A percentile compares a stretch with the other conserved stretches of the same genome.
phyloP scores from a whole-genome alignment of 2,888 invertebrate genomes.

The Cryptocheilus praepositus region DNA sequence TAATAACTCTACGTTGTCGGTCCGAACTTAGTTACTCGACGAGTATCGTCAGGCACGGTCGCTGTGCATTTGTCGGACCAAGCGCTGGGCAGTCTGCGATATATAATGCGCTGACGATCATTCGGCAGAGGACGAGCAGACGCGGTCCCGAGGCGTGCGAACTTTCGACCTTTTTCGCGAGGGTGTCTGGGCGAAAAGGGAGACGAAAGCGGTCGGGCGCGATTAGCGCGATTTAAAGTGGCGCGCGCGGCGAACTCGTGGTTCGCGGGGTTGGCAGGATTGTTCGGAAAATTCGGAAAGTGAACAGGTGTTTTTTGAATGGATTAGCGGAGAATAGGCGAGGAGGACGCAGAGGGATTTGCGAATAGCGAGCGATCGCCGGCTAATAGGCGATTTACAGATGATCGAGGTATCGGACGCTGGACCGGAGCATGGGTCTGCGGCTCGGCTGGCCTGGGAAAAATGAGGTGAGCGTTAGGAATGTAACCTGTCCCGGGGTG shows the following conservation, averaged over 20 bases:
- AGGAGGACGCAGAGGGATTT: constrained; percentile 53
- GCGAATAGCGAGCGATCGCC: constrained; percentile 46
- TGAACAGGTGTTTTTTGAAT: constrained; percentile 88
- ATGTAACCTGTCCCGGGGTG: constrained; percentile 38
- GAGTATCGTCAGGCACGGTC: constrained; percentile 44
- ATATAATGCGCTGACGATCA: too few species aligned
- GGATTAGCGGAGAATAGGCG: constrained; percentile 79
- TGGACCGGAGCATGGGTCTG: constrained; percentile 34
- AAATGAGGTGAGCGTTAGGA: constrained; percentile 49
- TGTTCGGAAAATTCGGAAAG: constrained; percentile 82
- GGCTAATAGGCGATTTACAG: constrained; percentile 34
- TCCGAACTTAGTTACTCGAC: constrained; percentile 57
- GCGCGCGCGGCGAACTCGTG: constrained; percentile 38
- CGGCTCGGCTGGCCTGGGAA: not conserved
- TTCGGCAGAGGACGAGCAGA: too few species aligned
- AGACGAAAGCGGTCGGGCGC: not conserved
- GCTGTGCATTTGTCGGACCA: not conserved
- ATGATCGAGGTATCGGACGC: constrained; percentile 38
- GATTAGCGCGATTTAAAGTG: constrained; percentile 42
- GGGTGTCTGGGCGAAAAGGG: not conserved
- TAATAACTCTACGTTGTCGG: constrained; percentile 64
- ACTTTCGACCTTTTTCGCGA: too few species aligned
- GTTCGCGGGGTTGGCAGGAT: constrained; percentile 75
- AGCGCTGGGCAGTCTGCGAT: not conserved
- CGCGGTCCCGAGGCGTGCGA: too few species aligned